Percentiles rank a stretch among this genome's conserved stretches.
These are phyloP conservation scores for Propithecus coquereli DNA, from an alignment of 2,113 vertebrate species.

Conservation along the genomic window DNA sequence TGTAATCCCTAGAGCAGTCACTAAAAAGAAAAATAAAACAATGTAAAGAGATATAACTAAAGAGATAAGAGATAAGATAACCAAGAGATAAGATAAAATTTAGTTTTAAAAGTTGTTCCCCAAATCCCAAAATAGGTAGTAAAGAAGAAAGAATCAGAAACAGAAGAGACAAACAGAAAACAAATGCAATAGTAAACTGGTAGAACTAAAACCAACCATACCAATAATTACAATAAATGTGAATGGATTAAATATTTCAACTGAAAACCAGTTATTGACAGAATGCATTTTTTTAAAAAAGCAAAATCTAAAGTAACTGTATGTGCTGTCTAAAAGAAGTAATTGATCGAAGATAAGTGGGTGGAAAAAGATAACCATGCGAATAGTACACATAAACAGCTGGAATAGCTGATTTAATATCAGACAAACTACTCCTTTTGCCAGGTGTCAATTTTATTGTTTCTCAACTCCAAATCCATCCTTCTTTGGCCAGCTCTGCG, in stretches of 20 bases:
- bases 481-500: not conserved
- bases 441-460: not conserved
- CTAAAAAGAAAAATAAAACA: not conserved
- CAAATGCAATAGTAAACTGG: not conserved
- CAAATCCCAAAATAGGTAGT: not conserved
- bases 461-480: not conserved
- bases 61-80: not conserved
- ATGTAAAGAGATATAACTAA: not conserved
- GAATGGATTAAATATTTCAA: not conserved
- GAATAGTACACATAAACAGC: not conserved
- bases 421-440: not conserved
- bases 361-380: not conserved
- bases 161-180: not conserved
- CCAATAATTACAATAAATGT: not conserved
- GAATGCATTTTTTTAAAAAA: not conserved
- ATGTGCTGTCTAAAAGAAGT: not conserved
- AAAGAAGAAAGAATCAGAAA: not conserved
- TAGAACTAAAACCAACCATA: not conserved
- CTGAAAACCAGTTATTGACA: not conserved
- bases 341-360: not conserved
- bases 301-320: not conserved
- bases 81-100: not conserved
- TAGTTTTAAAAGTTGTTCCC: not conserved
- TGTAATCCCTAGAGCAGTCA: not conserved
- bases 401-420: not conserved